Evolutionary conservation across 2,113 vertebrate genomes (phyloP).

Genomic region (Callaeas wilsoni): DNA sequence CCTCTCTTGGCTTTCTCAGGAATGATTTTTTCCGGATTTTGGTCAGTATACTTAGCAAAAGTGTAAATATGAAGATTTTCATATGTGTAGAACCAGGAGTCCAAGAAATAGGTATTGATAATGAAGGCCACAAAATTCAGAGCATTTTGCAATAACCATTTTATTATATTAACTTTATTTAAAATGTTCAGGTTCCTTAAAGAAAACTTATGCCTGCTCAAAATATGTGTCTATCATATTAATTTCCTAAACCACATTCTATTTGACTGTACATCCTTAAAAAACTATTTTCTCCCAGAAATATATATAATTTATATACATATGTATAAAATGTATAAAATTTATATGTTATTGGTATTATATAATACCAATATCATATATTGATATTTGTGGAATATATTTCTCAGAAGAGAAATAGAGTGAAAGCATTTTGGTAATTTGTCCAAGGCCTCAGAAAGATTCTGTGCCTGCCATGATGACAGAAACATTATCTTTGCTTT

Average conservation of each 20-base stretch:
- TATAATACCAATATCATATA: neutral
- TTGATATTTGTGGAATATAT: neutral
- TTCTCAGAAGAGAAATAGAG: neutral
- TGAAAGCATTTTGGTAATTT: neutral
- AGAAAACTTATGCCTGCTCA: neutral
- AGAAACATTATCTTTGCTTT: neutral
- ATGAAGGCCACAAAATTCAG: neutral
- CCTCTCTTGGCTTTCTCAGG: neutral
- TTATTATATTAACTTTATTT: neutral
- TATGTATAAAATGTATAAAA: too few species aligned
- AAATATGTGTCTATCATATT: neutral
- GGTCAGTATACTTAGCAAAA: neutral
- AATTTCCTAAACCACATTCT: neutral
- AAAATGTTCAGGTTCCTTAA: neutral
- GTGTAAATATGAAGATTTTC: neutral
- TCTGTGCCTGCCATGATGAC: neutral
- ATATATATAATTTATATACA: neutral
- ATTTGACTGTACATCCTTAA: neutral
- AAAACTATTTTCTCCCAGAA: neutral
- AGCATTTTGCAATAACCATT: neutral
- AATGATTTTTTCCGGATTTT: neutral
- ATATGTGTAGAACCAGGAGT: accelerated
- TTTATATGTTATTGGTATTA: too few species aligned
- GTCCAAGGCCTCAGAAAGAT: neutral
- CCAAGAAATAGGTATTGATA: neutral